Evolutionary conservation across 23 tunicate genomes (phyloP), one percentile per base, ranked within the genome.

Genomic region (Clavelina lepadiformis): DNA sequence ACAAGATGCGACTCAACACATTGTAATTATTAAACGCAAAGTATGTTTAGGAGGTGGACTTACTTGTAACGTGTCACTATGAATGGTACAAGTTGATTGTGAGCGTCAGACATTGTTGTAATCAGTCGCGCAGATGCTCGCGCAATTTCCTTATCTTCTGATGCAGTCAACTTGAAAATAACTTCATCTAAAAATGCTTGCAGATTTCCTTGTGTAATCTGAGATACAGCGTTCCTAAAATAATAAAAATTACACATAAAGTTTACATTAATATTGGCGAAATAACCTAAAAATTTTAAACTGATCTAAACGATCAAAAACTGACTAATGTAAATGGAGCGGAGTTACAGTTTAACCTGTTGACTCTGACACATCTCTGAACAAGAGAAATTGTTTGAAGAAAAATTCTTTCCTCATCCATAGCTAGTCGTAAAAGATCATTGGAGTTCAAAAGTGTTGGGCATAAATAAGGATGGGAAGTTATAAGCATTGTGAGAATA

Each of bases 121-220:
- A 86, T 34, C 0, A 78, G 65, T 21, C 77, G 72, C 1, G 75
- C 56, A 13, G 85, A 36, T 1, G 77, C 22, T 7, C 47, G 53
- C 15, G 83, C 95, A 0, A 86, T 35, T 1, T 71, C 70, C n/a
- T 44, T 64, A 60, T 65, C 64, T 36, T 54, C 33, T 5, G 95
- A 65, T 13, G 80, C 51, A 21, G 95, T 86, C 26, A 86, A 44
- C 41, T 68, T 78, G 75, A 69, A 86, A 25, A 86, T 75, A 15
- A 86, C 56, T 49, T 86, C 95, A 63, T 86, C 95, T 2, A 86
- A 64, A 24, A 86, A 32, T n/a, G 52, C 45, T 18, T 80, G 68
- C 51, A 78, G 5, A 63, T 64, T 59, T 49, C 30, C 33, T 8
- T 54, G 35, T 3, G 70, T 22, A 3, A 81, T 11, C 63, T 71